phyloP scores from a whole-genome alignment of 2,888 invertebrate species.

The Diadromus collaris region DNA sequence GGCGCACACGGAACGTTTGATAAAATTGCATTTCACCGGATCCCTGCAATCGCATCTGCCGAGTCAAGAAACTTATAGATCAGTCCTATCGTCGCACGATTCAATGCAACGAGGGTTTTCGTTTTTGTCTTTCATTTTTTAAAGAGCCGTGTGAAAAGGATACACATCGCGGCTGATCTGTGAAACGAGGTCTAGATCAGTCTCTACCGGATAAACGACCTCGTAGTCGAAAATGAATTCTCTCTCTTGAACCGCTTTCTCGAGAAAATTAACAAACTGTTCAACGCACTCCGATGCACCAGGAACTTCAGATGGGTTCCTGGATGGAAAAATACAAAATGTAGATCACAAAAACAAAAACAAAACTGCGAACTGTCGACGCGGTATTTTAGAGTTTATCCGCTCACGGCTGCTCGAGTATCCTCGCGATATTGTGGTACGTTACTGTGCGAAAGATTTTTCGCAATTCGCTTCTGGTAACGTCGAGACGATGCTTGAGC shows the following conservation, averaged over 20 bases:
- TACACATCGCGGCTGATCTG: slow-evolving; percentile 86
- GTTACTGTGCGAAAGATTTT: slow-evolving; percentile 79
- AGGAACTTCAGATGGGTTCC: slow-evolving; percentile 67
- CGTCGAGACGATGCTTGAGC: slow-evolving; percentile 80
- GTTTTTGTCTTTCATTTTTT: neutral
- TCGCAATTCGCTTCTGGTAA: slow-evolving; percentile 81
- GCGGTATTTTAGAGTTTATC: neutral
- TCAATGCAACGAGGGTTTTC: neutral
- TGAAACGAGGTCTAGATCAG: slow-evolving; percentile 85
- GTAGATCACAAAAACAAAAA: slow-evolving; percentile 52
- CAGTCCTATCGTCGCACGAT: slow-evolving; percentile 6
- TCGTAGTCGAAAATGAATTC: slow-evolving; percentile 87
- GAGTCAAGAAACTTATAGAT: slow-evolving; percentile 65
- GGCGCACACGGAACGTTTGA: slow-evolving; percentile 81
- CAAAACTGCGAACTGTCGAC: neutral
- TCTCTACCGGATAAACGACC: slow-evolving; percentile 84
- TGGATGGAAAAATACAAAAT: slow-evolving; percentile 62
- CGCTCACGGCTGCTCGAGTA: slow-evolving; percentile 77
- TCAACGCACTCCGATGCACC: slow-evolving; percentile 75
- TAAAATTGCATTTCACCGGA: slow-evolving; percentile 82
- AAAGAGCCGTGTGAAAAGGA: slow-evolving; percentile 80
- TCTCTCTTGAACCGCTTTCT: slow-evolving; percentile 81
- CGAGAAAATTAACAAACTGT: slow-evolving; percentile 80
- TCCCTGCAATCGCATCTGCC: slow-evolving; percentile 78
- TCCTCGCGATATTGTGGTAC: slow-evolving; percentile 76